Percentiles rank a stretch among this genome's conserved stretches.
Evolutionary conservation across 2,797 vertebrate species (phyloP).

Genomic region (Glyptemys insculpta): DNA sequence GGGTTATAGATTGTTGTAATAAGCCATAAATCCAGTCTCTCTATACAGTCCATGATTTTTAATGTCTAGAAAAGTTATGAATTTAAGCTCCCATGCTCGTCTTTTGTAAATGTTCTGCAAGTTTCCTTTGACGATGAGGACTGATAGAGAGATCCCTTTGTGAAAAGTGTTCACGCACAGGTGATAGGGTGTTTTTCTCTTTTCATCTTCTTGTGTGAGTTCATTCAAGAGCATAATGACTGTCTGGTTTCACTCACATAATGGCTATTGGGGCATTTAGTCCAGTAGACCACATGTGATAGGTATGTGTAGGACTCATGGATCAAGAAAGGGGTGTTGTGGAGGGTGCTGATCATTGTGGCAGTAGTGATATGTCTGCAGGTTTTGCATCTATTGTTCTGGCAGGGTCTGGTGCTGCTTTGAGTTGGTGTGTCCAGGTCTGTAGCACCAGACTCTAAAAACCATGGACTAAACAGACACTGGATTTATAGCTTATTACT

Average conservation of each 20-base stretch:
- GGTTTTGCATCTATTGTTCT: background rate
- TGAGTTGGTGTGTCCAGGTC: background rate
- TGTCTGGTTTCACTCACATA: background rate
- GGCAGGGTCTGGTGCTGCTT: background rate
- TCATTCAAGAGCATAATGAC: background rate
- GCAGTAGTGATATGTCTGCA: background rate
- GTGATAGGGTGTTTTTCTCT: background rate
- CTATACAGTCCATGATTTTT: background rate
- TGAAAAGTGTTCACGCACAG: background rate
- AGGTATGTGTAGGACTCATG: background rate
- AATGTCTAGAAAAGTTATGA: background rate
- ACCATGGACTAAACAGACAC: background rate
- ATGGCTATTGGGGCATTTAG: background rate
- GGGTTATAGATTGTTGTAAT: background rate
- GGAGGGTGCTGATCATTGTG: background rate
- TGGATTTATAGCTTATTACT: background rate
- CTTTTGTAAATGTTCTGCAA: background rate
- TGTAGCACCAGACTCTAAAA: background rate
- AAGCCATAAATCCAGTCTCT: background rate
- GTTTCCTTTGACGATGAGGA: background rate
- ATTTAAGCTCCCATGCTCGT: background rate
- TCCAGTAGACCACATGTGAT: background rate
- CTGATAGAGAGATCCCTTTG: background rate
- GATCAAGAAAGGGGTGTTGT: background rate
- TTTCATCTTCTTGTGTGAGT: background rate